Evolutionary conservation across 2,797 vertebrate genomes (phyloP).

Genomic region (Syngnathus acus): DNA sequence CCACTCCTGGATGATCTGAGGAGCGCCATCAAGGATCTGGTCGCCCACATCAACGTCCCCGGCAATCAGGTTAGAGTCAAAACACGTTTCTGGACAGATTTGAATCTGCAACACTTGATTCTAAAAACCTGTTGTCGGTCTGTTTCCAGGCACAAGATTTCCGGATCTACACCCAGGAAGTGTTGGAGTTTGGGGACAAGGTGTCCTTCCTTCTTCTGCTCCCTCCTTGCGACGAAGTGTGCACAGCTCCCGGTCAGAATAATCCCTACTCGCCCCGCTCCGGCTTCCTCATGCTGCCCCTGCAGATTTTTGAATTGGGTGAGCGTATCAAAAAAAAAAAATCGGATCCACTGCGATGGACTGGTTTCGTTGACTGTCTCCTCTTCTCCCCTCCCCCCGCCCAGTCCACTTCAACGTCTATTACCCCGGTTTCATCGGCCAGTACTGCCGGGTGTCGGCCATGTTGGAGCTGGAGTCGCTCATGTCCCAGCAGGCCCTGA

Average conservation of each 20-base stretch:
- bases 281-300: slow-evolving; percentile 80
- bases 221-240: slow-evolving; percentile 85
- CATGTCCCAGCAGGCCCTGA: slow-evolving; percentile 84
- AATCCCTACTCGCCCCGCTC: slow-evolving; percentile 79
- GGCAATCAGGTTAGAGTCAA: slow-evolving; percentile 74
- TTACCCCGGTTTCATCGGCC: slow-evolving; percentile 77
- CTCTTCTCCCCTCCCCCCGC: background rate
- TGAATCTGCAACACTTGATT: slow-evolving; percentile 12
- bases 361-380: background rate
- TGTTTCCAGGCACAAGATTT: slow-evolving; percentile 78
- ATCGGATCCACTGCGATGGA: background rate
- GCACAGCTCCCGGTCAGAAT: slow-evolving; percentile 84
- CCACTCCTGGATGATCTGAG: slow-evolving; percentile 79
- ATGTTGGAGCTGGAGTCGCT: slow-evolving; percentile 84
- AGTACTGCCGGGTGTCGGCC: slow-evolving; percentile 84
- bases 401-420: slow-evolving; percentile 85
- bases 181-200: slow-evolving; percentile 82
- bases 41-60: slow-evolving; percentile 77
- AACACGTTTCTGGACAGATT: slow-evolving; percentile 9
- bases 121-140: background rate
- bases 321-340: slow-evolving; percentile 31
- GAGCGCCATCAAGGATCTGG: slow-evolving; percentile 76
- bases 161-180: slow-evolving; percentile 85
- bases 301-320: slow-evolving; percentile 91
- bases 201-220: slow-evolving; percentile 85